phyloP scores from a whole-genome alignment of 2,888 invertebrate genomes.

The Eilema sororculum region DNA sequence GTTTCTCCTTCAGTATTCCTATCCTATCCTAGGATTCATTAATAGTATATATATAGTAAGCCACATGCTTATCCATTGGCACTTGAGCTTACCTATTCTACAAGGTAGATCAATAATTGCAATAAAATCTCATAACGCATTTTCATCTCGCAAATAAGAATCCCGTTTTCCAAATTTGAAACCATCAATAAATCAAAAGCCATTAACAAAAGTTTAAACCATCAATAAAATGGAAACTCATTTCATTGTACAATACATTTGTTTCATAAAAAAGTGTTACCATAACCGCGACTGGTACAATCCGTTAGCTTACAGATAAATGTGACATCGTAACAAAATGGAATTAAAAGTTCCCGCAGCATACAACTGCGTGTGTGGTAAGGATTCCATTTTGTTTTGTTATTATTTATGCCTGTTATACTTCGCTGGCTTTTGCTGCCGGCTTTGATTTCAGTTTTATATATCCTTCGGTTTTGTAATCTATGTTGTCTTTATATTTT shows the following conservation, averaged over 20 bases:
- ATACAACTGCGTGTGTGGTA: constrained; percentile 20
- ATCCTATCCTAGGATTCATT: no score
- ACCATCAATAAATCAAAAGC: constrained; percentile 7
- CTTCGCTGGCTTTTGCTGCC: neutral
- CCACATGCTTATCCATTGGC: no score
- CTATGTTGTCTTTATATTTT: neutral
- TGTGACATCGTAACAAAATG: constrained; percentile 54
- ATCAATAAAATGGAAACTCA: constrained; percentile 23
- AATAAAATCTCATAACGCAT: no score
- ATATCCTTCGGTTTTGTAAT: neutral
- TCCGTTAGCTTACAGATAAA: constrained; percentile 51
- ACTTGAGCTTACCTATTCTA: no score
- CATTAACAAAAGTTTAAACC: neutral
- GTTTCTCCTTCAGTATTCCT: no score
- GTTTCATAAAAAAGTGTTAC: constrained; percentile 27
- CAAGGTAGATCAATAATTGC: no score
- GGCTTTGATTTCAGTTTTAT: neutral
- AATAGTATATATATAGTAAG: no score
- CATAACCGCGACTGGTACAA: constrained; percentile 44
- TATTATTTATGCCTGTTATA: constrained; percentile 18
- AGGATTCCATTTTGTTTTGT: constrained; percentile 14
- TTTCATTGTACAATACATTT: constrained; percentile 13
- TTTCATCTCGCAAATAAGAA: neutral
- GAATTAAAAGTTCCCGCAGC: constrained; percentile 59
- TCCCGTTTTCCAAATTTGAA: neutral